These are phyloP conservation scores for Musca domestica DNA, from an alignment of 1,140 invertebrate genomes.

Conservation along the genomic window DNA sequence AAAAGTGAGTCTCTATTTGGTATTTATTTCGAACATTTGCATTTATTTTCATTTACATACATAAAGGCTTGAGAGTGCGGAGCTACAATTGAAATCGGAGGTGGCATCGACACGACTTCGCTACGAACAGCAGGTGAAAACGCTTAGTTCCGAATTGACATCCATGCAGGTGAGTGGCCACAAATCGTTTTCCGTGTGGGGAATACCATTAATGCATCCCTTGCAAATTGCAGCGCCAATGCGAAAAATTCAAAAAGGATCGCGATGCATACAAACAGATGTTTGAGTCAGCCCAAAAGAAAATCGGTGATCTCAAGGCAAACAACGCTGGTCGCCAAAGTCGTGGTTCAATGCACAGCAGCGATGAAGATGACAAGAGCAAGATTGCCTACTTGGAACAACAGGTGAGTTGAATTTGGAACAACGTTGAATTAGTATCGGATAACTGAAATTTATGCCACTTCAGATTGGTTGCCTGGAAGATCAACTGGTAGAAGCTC, in stretches of 20 bases:
- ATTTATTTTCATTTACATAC: slow-evolving; percentile 27
- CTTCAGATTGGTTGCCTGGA: slow-evolving; percentile 71
- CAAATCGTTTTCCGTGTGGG: not conserved
- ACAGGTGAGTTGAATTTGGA: slow-evolving; percentile 55
- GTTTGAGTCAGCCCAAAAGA: slow-evolving; percentile 81
- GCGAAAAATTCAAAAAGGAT: slow-evolving; percentile 76
- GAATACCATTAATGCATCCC: not conserved
- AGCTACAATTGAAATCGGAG: slow-evolving; percentile 80
- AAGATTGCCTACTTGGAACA: slow-evolving; percentile 73
- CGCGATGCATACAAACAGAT: slow-evolving; percentile 89
- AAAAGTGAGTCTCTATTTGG: slow-evolving; percentile 53
- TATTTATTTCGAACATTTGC: not conserved
- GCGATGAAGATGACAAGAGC: slow-evolving; percentile 61
- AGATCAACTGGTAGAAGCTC: slow-evolving; percentile 82
- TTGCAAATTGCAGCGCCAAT: slow-evolving; percentile 41
- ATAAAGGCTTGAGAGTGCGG: slow-evolving; percentile 72
- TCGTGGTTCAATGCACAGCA: slow-evolving; percentile 51
- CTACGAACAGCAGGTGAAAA: slow-evolving; percentile 83
- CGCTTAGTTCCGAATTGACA: slow-evolving; percentile 82
- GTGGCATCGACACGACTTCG: slow-evolving; percentile 80
- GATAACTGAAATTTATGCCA: not conserved
- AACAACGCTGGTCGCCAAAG: slow-evolving; percentile 54
- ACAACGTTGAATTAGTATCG: not conserved
- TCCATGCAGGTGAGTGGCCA: slow-evolving; percentile 67
- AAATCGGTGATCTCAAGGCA: slow-evolving; percentile 71